Evolutionary conservation across 2,113 vertebrate species (phyloP).

Genomic region (Colossoma macropomum): DNA sequence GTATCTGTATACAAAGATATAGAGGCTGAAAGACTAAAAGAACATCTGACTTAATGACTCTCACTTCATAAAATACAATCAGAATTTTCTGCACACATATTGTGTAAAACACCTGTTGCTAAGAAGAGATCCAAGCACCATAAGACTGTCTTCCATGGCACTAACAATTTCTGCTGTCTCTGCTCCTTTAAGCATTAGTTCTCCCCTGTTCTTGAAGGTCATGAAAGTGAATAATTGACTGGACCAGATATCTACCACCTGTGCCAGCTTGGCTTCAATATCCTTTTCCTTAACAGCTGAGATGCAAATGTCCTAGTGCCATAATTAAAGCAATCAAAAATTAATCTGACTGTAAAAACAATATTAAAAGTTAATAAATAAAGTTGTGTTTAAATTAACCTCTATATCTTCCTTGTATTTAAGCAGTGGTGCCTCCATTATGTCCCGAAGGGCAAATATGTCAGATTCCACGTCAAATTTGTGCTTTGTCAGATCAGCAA

Average conservation of each 20-base stretch:
- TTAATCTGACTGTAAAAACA: too few species aligned
- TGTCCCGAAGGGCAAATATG: constrained; percentile 75
- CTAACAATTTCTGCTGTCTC: constrained; percentile 79
- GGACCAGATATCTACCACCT: constrained; percentile 80
- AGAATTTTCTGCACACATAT: background rate
- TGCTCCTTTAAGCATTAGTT: constrained; percentile 83
- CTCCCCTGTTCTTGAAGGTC: constrained; percentile 78
- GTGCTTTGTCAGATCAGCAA: constrained; percentile 77
- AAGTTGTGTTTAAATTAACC: constrained; percentile 61
- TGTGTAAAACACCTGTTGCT: constrained; percentile 78
- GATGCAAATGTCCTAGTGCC: constrained; percentile 82
- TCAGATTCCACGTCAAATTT: constrained; percentile 79
- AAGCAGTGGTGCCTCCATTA: constrained; percentile 82
- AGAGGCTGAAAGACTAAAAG: background rate
- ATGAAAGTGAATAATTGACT: constrained; percentile 77
- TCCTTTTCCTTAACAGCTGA: constrained; percentile 85
- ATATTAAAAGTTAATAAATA: too few species aligned
- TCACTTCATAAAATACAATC: background rate
- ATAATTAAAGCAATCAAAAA: background rate
- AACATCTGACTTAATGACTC: background rate
- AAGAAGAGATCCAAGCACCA: constrained; percentile 83
- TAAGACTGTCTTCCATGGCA: constrained; percentile 84
- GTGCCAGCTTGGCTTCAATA: constrained; percentile 84
- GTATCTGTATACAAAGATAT: constrained; percentile 70
- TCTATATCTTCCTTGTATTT: constrained; percentile 84